A percentile compares a stretch with the other conserved stretches of the same genome.
These are phyloP conservation scores for Anolis carolinensis DNA, from an alignment of 2,113 vertebrate genomes.

Conservation along the genomic window DNA sequence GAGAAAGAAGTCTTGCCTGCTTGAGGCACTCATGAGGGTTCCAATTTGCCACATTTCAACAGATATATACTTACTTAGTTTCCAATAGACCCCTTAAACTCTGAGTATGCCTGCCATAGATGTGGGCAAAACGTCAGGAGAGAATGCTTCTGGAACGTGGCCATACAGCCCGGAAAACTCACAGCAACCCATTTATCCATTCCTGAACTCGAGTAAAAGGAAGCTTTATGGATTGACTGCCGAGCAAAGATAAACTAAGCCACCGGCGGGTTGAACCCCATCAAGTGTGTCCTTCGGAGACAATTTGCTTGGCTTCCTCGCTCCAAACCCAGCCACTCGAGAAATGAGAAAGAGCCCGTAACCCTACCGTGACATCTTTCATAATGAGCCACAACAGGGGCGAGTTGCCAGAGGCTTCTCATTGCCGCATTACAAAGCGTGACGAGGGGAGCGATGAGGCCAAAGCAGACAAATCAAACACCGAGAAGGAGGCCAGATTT, in stretches of 20 bases:
- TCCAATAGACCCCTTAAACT: too few species aligned
- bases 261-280: background rate
- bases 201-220: too few species aligned
- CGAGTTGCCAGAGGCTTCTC: background rate
- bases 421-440: accelerated
- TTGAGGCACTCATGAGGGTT: too few species aligned
- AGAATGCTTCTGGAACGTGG: too few species aligned
- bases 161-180: too few species aligned
- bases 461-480: background rate
- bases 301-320: background rate
- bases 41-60: too few species aligned
- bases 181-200: too few species aligned
- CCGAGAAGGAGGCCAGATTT: accelerated
- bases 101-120: too few species aligned
- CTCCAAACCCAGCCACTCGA: constrained; percentile 23
- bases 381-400: background rate
- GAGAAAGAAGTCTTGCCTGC: too few species aligned
- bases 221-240: background rate
- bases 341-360: background rate
- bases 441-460: accelerated
- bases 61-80: too few species aligned
- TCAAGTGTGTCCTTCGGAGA: background rate
- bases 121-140: too few species aligned
- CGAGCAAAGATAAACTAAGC: background rate
- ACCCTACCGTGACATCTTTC: accelerated